Percentiles rank a stretch among this genome's conserved stretches.
Conservation (phyloP, 2,797 vertebrate species). For the Sciurus carolinensis region DNA sequence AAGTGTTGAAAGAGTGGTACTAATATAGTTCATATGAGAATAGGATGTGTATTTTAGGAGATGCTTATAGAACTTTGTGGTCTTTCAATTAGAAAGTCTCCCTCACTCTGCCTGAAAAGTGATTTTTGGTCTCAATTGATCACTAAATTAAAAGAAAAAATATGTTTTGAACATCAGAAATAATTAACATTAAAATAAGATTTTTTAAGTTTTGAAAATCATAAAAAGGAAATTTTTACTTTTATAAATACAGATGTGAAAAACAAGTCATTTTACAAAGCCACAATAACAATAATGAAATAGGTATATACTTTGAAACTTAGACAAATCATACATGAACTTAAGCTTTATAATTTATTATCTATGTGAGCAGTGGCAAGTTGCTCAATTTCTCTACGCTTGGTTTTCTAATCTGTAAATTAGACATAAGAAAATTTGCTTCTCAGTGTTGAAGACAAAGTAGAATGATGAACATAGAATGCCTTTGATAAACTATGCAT, state of each 20-base stretch:
- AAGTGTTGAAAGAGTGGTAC: not conserved
- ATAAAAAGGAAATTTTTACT: not conserved
- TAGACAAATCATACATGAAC: not conserved
- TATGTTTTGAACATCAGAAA: slow-evolving; percentile 16
- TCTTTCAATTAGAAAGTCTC: not conserved
- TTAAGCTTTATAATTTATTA: slow-evolving; percentile 8
- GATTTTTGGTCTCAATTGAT: not conserved
- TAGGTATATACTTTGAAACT: not conserved
- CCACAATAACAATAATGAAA: not conserved
- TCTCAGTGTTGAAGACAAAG: not conserved
- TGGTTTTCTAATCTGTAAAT: slow-evolving; percentile 12
- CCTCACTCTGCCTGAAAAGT: not conserved
- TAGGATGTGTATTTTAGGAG: not conserved
- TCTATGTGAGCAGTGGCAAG: not conserved
- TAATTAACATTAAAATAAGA: not conserved
- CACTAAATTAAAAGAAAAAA: slow-evolving; percentile 1
- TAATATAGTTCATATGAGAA: slow-evolving; percentile 46
- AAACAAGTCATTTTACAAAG: slow-evolving; percentile 44
- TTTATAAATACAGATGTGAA: slow-evolving; percentile 24
- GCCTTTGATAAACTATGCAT: not conserved
- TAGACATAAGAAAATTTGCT: slow-evolving; percentile 29
- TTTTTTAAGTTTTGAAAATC: not conserved
- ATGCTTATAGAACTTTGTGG: not conserved
- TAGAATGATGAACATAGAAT: slow-evolving; percentile 42
- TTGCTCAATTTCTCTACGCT: not conserved